Percentiles rank a stretch among this genome's conserved stretches.
Conservation (phyloP, 2,797 vertebrate genomes). For the Lepus townsendii region DNA sequence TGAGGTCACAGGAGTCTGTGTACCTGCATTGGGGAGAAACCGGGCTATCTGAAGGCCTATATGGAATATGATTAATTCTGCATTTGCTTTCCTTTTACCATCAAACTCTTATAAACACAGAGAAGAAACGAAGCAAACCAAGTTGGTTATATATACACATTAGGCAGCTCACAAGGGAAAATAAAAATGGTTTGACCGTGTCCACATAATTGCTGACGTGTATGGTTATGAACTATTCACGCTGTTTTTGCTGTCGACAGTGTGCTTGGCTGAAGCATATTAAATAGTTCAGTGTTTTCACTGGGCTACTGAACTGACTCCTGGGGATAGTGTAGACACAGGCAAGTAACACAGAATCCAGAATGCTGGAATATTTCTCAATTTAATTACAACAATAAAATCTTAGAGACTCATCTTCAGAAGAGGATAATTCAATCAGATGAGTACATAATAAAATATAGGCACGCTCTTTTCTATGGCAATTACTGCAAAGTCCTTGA, state of each 20-base stretch:
- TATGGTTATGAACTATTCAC: not conserved
- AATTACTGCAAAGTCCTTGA: not conserved
- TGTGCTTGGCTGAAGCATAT: not conserved
- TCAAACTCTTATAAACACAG: constrained; percentile 35
- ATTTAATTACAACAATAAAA: constrained; percentile 64
- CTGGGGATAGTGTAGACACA: not conserved
- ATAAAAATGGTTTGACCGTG: not conserved
- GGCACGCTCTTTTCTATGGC: constrained; percentile 8
- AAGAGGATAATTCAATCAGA: constrained; percentile 59
- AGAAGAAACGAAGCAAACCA: constrained; percentile 40
- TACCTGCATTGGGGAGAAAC: not conserved
- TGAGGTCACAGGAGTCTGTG: not conserved
- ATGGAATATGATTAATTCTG: constrained; percentile 4
- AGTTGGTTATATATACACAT: not conserved
- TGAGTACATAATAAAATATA: constrained; percentile 6
- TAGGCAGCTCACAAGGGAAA: constrained; percentile 37
- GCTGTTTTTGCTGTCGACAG: not conserved
- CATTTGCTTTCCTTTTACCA: constrained; percentile 8
- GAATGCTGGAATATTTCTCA: constrained; percentile 37
- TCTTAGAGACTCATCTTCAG: constrained; percentile 48
- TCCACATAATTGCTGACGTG: not conserved
- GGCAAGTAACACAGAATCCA: constrained; percentile 22
- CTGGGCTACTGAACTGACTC: constrained; percentile 32
- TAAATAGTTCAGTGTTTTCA: constrained; percentile 52
- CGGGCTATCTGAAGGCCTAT: not conserved